phyloP scores from a whole-genome alignment of 2,888 invertebrate species.

The Volucella bombylans region DNA sequence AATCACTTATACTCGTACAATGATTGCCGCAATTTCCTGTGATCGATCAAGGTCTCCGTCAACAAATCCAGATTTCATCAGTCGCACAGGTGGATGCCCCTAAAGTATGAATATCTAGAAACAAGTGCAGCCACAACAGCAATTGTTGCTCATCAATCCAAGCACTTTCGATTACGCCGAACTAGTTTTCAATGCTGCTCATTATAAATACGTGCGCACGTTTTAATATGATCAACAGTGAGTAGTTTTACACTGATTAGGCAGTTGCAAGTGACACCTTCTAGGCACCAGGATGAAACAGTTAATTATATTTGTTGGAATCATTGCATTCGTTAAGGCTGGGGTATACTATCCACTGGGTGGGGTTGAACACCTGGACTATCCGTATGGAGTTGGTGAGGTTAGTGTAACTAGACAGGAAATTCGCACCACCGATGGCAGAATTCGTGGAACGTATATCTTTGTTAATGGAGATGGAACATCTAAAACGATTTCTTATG shows the following conservation, averaged over 20 bases:
- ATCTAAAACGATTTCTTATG: slow-evolving; percentile 76
- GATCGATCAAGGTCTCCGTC: slow-evolving; percentile 60
- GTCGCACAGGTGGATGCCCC: slow-evolving; percentile 46
- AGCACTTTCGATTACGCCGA: slow-evolving; percentile 14
- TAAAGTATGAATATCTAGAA: neutral
- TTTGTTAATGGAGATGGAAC: slow-evolving; percentile 79
- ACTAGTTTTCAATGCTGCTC: slow-evolving; percentile 13
- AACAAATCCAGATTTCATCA: slow-evolving; percentile 50
- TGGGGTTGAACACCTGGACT: slow-evolving; percentile 16
- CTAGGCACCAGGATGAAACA: slow-evolving; percentile 41
- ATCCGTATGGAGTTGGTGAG: slow-evolving; percentile 39
- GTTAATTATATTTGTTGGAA: slow-evolving; percentile 39
- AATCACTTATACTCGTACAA: neutral
- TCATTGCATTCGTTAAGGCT: slow-evolving; percentile 46
- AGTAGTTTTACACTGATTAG: slow-evolving; percentile 58
- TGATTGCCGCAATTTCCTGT: slow-evolving; percentile 61
- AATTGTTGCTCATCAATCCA: slow-evolving; percentile 13
- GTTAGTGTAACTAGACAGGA: slow-evolving; percentile 60
- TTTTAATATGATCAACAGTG: slow-evolving; percentile 48
- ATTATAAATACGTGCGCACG: slow-evolving; percentile 65
- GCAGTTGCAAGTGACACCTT: slow-evolving; percentile 47
- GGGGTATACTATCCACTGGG: slow-evolving; percentile 35
- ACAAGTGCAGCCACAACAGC: slow-evolving; percentile 26
- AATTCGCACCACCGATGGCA: slow-evolving; percentile 74
- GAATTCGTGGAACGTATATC: slow-evolving; percentile 78